These are phyloP conservation scores for Lasioglossum albipes DNA, from an alignment of 1,140 invertebrate genomes.

Conservation along the genomic window DNA sequence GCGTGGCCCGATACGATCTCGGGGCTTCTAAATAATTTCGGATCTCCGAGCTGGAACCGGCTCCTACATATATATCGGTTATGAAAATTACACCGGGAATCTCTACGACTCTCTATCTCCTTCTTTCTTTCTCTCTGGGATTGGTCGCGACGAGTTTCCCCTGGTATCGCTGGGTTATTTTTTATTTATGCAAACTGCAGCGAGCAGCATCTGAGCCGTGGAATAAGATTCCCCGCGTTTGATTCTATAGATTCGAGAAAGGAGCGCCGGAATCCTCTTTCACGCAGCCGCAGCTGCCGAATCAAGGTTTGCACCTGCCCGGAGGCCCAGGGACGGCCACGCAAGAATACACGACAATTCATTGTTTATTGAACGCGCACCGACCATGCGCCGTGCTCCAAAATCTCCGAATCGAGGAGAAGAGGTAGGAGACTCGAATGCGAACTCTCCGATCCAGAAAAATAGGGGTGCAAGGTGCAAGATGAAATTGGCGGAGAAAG, in stretches of 20 bases:
- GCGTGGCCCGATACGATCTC: background rate
- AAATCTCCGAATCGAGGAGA: background rate
- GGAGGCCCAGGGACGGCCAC: constrained; percentile 17
- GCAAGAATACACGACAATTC: constrained; percentile 48
- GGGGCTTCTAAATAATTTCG: background rate
- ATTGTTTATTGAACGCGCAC: constrained; percentile 53
- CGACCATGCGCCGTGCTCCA: constrained; percentile 24
- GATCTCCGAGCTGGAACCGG: background rate
- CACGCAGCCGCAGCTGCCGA: constrained; percentile 55
- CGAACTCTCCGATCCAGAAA: no score
- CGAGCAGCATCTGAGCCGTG: background rate
- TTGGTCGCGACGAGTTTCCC: background rate
- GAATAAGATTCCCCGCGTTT: background rate
- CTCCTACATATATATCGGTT: background rate
- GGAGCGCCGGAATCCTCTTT: constrained; percentile 43
- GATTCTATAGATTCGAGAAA: constrained; percentile 8
- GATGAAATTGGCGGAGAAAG: background rate
- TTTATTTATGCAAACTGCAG: background rate
- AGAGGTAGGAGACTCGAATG: no score
- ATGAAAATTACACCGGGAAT: background rate
- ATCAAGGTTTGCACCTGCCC: constrained; percentile 62
- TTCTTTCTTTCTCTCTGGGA: background rate
- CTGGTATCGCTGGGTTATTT: background rate
- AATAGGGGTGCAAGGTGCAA: no score
- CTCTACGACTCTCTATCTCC: no score